A percentile compares a stretch with the other conserved stretches of the same genome.
Evolutionary conservation across 2,888 invertebrate species (phyloP).

Genomic region (Adelphocoris suturalis): DNA sequence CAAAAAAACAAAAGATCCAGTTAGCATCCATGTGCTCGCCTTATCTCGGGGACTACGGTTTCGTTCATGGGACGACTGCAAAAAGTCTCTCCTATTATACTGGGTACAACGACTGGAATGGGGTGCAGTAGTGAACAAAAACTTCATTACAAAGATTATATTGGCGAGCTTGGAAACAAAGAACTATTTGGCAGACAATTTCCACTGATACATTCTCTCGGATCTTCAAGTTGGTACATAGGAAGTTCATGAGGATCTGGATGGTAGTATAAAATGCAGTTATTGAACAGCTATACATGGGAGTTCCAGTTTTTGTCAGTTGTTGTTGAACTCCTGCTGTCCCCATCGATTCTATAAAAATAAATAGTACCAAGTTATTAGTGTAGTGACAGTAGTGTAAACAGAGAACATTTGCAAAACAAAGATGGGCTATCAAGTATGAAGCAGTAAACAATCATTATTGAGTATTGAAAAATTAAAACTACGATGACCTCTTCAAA

Average conservation of each 20-base stretch:
- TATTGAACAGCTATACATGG: background rate
- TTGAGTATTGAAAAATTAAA: no score
- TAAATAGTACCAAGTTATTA: constrained; percentile 26
- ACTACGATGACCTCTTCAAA: no score
- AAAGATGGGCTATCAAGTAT: no score
- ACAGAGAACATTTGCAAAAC: no score
- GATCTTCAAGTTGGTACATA: background rate
- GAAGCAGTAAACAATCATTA: no score
- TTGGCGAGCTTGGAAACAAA: constrained; percentile 30
- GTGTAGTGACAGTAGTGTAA: no score
- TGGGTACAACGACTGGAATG: no score
- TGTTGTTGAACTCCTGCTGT: constrained; percentile 80
- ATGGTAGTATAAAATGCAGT: background rate
- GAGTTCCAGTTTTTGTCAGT: background rate
- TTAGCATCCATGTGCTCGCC: no score
- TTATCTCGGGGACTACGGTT: no score
- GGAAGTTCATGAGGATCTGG: background rate
- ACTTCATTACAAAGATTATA: background rate
- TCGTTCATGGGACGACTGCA: no score
- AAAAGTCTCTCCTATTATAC: no score
- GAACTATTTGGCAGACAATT: background rate
- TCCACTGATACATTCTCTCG: background rate
- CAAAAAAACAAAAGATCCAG: no score
- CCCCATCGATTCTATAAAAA: constrained; percentile 85
- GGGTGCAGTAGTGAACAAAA: background rate